Percentiles rank a stretch among this genome's conserved stretches.
Conservation (phyloP, 2,888 invertebrate species). For the Pecten maximus region DNA sequence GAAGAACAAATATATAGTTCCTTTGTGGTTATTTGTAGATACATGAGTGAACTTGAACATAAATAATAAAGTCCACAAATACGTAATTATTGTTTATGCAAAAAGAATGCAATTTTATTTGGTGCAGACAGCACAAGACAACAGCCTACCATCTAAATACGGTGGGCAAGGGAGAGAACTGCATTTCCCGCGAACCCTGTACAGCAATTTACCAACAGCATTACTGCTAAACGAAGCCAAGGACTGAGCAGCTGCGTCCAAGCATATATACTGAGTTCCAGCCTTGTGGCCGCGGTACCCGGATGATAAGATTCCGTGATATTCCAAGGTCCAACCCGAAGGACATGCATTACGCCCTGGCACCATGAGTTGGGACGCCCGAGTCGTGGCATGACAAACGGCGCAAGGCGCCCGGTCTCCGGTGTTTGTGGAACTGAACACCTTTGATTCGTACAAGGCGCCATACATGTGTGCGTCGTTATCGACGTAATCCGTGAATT, state of each 20-base stretch:
- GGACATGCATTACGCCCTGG: background rate
- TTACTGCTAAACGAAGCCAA: background rate
- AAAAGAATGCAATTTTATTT: background rate
- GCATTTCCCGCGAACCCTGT: conserved; percentile 4
- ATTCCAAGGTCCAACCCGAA: conserved; percentile 1
- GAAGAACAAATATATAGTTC: no score
- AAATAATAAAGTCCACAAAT: background rate
- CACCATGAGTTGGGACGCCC: background rate
- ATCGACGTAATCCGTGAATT: background rate
- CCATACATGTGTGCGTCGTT: background rate
- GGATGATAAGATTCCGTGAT: background rate
- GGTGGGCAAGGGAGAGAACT: background rate
- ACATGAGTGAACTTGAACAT: no score
- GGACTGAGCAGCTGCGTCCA: background rate
- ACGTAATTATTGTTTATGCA: background rate
- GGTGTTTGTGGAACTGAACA: background rate
- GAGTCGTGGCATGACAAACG: background rate
- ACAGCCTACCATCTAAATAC: background rate
- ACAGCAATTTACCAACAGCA: background rate
- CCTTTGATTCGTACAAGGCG: background rate
- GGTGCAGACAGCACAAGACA: background rate
- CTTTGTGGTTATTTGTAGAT: no score
- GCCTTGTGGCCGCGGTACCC: background rate
- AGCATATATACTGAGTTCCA: background rate
- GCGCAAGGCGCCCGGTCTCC: background rate